These are phyloP conservation scores for Malacoctenus gilli DNA, from an alignment of 2,797 vertebrate species.

Conservation along the genomic window DNA sequence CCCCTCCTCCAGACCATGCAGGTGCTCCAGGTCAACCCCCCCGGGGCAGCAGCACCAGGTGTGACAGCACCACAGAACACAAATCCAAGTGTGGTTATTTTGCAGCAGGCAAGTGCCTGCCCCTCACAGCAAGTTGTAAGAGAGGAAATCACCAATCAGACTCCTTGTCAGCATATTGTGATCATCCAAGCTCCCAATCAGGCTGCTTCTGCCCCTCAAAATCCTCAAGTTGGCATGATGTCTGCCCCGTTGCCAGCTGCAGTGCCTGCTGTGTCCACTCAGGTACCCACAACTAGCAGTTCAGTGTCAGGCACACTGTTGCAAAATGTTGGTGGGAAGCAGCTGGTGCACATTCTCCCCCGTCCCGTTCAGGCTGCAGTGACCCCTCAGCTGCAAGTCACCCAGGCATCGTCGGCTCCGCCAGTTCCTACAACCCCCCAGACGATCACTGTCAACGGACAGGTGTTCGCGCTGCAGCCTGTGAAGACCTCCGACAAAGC, in stretches of 20 bases:
- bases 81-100: conserved; percentile 92
- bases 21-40: conserved; percentile 93
- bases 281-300: conserved; percentile 76
- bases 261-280: conserved; percentile 78
- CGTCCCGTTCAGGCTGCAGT: conserved; percentile 79
- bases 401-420: conserved; percentile 79
- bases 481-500: conserved; percentile 89
- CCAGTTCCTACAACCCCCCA: conserved; percentile 85
- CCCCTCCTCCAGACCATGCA: conserved; percentile 96
- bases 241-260: conserved; percentile 80
- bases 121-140: conserved; percentile 85
- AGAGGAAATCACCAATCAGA: conserved; percentile 88
- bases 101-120: conserved; percentile 90
- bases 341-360: conserved; percentile 96
- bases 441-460: conserved; percentile 96
- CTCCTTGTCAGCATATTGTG: conserved; percentile 95
- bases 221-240: conserved; percentile 83
- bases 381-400: conserved; percentile 76
- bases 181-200: conserved; percentile 96
- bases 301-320: conserved; percentile 79
- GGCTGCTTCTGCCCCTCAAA: conserved; percentile 84
- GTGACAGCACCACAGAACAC: conserved; percentile 84
- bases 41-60: conserved; percentile 74
- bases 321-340: conserved; percentile 92
- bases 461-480: conserved; percentile 95